Base-by-base conservation (phyloP, 2,113 vertebrate species). In the Salvator merianae region DNA sequence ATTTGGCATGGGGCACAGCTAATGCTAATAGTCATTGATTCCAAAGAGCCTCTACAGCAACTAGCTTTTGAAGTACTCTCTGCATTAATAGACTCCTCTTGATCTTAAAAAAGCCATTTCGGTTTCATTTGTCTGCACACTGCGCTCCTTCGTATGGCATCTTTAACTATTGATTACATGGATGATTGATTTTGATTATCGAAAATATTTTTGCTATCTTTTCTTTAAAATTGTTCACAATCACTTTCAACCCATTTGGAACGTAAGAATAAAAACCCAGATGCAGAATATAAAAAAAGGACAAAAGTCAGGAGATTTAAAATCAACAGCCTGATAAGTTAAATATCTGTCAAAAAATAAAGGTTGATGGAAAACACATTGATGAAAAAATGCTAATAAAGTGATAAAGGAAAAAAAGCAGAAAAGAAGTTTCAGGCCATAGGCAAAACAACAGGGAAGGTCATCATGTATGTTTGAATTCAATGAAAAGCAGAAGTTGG, bases 1-100 rank as follows among this genome's bases (percentile, higher is more conserved):
- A 96, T 95, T 90, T 93, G 96, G 97, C 97, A 98, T 98, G 98
- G 97, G 95, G 96, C 95, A 96, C 94, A 96, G 95, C 95, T 96
- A 92, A 94, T 93, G 95, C 96, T 96, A 96, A 96, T 95, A 89
- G 93, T 94, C 94, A 94, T 88, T 91, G 91, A 88, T 83, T 85
- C 91, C 92, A 90, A 91, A 90, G 80, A 59, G 88, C 32, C 40
- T 50, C 38, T 79, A 81, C 59, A 50, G 89, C 76, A 86, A 0
- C 72, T 77, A 1, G 70, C 88, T 93, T 74, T 91, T 89, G 66
- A 88, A 90, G 88, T 76, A 89, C 79, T 84, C 83, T 93, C 87
- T 91, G 88, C 89, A 62, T 93, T 92, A 69, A 86, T 79, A 88
- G 86, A 75, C 90, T 89, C 93, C 88, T 86, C 65, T 90, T 92